phyloP scores from a whole-genome alignment of 2,113 vertebrate genomes.

The Scartelaos histophorus region DNA sequence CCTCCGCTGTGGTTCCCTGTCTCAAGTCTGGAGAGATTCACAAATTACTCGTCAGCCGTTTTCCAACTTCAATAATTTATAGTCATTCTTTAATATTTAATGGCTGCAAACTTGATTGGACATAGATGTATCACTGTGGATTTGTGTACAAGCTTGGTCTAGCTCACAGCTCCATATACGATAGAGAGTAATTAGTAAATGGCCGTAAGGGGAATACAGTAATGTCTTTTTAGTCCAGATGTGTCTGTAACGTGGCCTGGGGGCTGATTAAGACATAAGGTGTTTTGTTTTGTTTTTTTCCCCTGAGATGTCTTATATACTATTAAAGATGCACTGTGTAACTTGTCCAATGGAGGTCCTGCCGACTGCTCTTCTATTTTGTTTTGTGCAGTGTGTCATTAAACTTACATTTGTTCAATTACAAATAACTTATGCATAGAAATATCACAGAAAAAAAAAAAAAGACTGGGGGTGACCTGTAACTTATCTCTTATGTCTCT shows the following conservation, averaged over 20 bases:
- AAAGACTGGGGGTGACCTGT: too few species aligned
- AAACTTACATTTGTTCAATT: too few species aligned
- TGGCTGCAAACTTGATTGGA: slow-evolving; percentile 42
- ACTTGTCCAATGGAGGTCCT: too few species aligned
- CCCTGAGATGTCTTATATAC: too few species aligned
- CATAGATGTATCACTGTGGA: slow-evolving; percentile 37
- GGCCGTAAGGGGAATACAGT: background rate
- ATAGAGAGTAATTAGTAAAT: background rate
- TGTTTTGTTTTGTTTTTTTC: background rate
- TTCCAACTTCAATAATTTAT: slow-evolving; percentile 52
- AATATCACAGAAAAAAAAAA: too few species aligned
- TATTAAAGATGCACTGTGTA: too few species aligned
- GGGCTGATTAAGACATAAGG: background rate
- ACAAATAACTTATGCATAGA: too few species aligned
- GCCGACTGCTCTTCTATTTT: too few species aligned
- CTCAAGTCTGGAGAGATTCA: slow-evolving; percentile 18
- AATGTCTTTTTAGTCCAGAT: background rate
- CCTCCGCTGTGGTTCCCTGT: background rate
- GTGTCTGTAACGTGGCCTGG: background rate
- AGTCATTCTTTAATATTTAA: slow-evolving; percentile 44
- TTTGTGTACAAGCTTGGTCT: slow-evolving; percentile 27
- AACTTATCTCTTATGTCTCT: too few species aligned
- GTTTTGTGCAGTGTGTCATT: too few species aligned
- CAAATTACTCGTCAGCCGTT: slow-evolving; percentile 12
- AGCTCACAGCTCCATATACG: background rate